Evolutionary conservation across 2,797 vertebrate species (phyloP).

Genomic region (Heterohyrax brucei): DNA sequence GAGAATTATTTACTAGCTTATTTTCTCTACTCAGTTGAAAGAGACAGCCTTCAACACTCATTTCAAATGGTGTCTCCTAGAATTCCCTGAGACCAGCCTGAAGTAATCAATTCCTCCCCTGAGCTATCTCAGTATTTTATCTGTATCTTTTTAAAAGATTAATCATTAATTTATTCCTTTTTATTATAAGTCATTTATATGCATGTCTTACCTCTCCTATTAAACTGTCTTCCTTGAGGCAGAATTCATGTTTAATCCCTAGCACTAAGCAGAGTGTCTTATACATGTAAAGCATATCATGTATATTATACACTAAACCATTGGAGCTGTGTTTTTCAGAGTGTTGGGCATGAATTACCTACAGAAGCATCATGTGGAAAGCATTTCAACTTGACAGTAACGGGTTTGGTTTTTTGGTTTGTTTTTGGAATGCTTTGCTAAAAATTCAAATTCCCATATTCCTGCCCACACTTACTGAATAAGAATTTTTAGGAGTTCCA

Average conservation of each 20-base stretch:
- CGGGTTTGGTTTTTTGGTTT: background rate
- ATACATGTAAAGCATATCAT: background rate
- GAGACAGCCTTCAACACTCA: background rate
- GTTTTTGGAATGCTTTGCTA: background rate
- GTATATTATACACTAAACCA: constrained; percentile 20
- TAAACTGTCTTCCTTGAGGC: constrained; percentile 46
- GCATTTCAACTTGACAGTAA: background rate
- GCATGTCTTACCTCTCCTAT: constrained; percentile 10
- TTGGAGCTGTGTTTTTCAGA: constrained; percentile 21
- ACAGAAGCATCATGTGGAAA: constrained; percentile 49
- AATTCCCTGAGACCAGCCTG: constrained; percentile 10
- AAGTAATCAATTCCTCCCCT: constrained; percentile 28
- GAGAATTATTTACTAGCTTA: constrained; percentile 42
- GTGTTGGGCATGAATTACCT: background rate
- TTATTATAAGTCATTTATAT: constrained; percentile 49
- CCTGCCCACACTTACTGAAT: background rate
- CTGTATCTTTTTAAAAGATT: constrained; percentile 44
- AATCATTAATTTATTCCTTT: constrained; percentile 49
- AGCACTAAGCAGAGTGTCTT: constrained; percentile 24
- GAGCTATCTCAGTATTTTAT: constrained; percentile 44
- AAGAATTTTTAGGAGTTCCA: constrained; percentile 16
- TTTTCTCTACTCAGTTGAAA: constrained; percentile 13
- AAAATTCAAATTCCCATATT: constrained; percentile 6
- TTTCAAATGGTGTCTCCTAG: constrained; percentile 32
- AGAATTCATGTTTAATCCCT: constrained; percentile 58